These are phyloP conservation scores for Eudemis profundana DNA, from an alignment of 2,888 invertebrate genomes.

Conservation along the genomic window DNA sequence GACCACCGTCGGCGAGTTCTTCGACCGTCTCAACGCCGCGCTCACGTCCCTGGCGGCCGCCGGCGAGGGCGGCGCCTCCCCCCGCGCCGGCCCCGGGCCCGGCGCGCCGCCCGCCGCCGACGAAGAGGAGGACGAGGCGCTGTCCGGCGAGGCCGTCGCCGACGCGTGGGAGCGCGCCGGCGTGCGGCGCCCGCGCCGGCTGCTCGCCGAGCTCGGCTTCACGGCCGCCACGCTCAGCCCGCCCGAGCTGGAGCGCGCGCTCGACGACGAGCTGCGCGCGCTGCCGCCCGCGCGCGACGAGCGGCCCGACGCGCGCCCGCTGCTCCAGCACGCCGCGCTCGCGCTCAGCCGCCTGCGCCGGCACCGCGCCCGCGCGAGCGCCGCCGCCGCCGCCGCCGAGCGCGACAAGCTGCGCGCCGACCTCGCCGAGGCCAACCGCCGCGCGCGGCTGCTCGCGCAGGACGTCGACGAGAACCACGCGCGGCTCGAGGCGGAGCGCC, in stretches of 20 bases:
- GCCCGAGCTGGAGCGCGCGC: conserved; percentile 86
- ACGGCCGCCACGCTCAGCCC: conserved; percentile 84
- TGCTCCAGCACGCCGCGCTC: conserved; percentile 87
- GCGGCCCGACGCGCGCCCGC: conserved; percentile 55
- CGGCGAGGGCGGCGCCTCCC: conserved; percentile 52
- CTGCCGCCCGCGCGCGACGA: conserved; percentile 49
- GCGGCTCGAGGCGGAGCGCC: conserved; percentile 91
- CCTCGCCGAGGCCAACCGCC: conserved; percentile 92
- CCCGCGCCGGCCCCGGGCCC: conserved; percentile 80
- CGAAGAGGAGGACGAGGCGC: conserved; percentile 54
- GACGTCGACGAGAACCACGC: conserved; percentile 97
- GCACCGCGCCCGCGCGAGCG: conserved; percentile 90
- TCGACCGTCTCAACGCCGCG: conserved; percentile 70
- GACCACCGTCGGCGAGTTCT: conserved; percentile 79
- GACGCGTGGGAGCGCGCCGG: conserved; percentile 91
- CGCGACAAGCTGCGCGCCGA: conserved; percentile 92
- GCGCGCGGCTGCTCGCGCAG: conserved; percentile 92
- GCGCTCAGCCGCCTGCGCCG: conserved; percentile 88
- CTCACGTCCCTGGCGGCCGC: conserved; percentile 64
- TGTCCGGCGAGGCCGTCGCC: conserved; percentile 83
- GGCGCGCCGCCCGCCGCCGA: conserved; percentile 3
- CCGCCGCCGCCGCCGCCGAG: conserved; percentile 89
- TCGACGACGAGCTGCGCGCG: conserved; percentile 87
- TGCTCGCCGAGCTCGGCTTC: conserved; percentile 89
- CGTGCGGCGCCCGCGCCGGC: conserved; percentile 86